These are phyloP conservation scores for Ophraella communa DNA, from an alignment of 2,888 invertebrate genomes.

Conservation along the genomic window DNA sequence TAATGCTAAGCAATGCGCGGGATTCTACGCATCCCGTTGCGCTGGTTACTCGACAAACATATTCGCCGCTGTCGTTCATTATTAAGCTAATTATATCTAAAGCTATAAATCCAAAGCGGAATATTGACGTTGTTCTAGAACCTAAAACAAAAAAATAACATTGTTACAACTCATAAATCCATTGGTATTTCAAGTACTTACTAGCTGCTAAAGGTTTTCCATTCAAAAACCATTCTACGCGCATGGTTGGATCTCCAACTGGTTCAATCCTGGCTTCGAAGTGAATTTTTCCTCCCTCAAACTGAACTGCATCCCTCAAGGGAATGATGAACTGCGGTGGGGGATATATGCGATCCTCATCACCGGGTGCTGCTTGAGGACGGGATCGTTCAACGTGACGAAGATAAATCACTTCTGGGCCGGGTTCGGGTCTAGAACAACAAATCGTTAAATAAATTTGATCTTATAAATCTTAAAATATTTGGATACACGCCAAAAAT, in stretches of 20 bases:
- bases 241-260: conserved; percentile 95
- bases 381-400: conserved; percentile 90
- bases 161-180: background rate
- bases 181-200: conserved; percentile 62
- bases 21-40: conserved; percentile 88
- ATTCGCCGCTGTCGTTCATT: conserved; percentile 87
- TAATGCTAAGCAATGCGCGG: conserved; percentile 79
- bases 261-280: conserved; percentile 98
- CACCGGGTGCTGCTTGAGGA: conserved; percentile 78
- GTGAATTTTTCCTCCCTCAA: conserved; percentile 92
- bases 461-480: too few relatives aligned
- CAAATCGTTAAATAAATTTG: too few relatives aligned
- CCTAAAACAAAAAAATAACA: conserved; percentile 64
- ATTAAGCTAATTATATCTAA: conserved; percentile 88
- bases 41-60: conserved; percentile 86
- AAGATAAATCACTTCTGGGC: conserved; percentile 92
- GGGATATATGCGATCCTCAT: conserved; percentile 88
- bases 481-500: too few relatives aligned
- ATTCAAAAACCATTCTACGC: conserved; percentile 95
- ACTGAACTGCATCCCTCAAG: conserved; percentile 78
- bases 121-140: conserved; percentile 92
- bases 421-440: conserved; percentile 77
- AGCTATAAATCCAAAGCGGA: conserved; percentile 97
- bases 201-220: conserved; percentile 91
- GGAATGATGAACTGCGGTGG: conserved; percentile 93